These are phyloP conservation scores for Anser brachyrhynchus DNA, from an alignment of 2,113 vertebrate genomes.

Conservation along the genomic window DNA sequence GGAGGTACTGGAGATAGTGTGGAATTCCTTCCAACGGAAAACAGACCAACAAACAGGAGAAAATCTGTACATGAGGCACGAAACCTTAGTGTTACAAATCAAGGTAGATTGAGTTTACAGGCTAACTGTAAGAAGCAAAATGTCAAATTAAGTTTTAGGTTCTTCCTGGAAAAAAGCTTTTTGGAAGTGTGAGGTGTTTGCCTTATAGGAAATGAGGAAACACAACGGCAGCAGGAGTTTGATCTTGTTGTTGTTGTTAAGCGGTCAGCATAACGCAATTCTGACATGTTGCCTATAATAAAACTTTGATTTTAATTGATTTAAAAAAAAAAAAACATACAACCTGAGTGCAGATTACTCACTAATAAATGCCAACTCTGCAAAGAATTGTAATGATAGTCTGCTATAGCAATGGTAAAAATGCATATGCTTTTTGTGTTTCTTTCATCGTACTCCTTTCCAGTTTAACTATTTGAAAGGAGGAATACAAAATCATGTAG, in stretches of 20 bases:
- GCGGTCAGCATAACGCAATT: not conserved
- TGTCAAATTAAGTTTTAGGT: not conserved
- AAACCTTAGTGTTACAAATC: not conserved
- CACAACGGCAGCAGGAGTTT: not conserved
- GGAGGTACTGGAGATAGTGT: not conserved
- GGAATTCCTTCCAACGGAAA: too few relatives aligned
- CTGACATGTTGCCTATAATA: not conserved
- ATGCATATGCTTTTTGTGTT: not conserved
- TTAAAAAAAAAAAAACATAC: too few relatives aligned
- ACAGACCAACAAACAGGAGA: not conserved
- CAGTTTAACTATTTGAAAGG: not conserved
- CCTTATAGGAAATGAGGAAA: not conserved
- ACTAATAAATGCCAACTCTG: not conserved
- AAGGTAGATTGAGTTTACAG: not conserved
- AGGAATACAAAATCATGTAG: not conserved
- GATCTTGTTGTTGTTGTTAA: not conserved
- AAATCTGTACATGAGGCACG: not conserved
- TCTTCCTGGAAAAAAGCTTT: not conserved
- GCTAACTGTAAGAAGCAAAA: not conserved
- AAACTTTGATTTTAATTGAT: not conserved
- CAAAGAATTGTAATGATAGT: not conserved
- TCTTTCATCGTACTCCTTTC: not conserved
- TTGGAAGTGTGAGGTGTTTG: not conserved
- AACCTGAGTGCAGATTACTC: not conserved
- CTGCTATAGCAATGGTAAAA: not conserved